Evolutionary conservation across 2,888 invertebrate species (phyloP).

Genomic region (Liposcelis brunnea): DNA sequence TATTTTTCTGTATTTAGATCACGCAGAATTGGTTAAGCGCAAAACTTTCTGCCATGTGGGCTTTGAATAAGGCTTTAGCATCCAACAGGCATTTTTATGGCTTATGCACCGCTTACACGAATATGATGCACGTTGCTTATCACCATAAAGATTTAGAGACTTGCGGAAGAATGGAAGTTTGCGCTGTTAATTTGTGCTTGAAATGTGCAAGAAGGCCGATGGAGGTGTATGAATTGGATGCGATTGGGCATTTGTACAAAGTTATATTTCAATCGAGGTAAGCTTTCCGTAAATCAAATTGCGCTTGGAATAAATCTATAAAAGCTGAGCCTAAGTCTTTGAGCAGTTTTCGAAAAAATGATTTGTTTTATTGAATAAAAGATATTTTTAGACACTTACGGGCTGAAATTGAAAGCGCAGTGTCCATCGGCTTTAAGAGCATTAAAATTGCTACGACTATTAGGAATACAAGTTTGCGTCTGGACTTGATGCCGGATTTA

Average conservation of each 20-base stretch:
- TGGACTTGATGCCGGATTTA: constrained; percentile 25
- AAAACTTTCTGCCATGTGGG: constrained; percentile 37
- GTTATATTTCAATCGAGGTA: constrained; percentile 29
- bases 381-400: constrained; percentile 19
- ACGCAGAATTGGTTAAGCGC: constrained; percentile 28
- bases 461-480: constrained; percentile 21
- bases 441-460: constrained; percentile 24
- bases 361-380: background rate
- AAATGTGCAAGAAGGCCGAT: constrained; percentile 21
- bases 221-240: constrained; percentile 29
- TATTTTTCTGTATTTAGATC: too few relatives aligned
- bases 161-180: constrained; percentile 11
- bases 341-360: too few relatives aligned
- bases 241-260: constrained; percentile 28
- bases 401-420: constrained; percentile 24
- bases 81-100: constrained; percentile 34
- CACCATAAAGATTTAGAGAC: constrained; percentile 20
- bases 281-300: constrained; percentile 10
- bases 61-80: constrained; percentile 32
- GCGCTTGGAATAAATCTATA: background rate
- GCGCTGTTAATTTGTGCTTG: background rate
- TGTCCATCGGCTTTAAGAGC: constrained; percentile 26
- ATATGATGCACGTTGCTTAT: constrained; percentile 29
- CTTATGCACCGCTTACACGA: constrained; percentile 35
- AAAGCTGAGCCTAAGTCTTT: too few relatives aligned